Conservation (phyloP, 92 coral and sea anemone species). For the Plumapathes pennacea region DNA sequence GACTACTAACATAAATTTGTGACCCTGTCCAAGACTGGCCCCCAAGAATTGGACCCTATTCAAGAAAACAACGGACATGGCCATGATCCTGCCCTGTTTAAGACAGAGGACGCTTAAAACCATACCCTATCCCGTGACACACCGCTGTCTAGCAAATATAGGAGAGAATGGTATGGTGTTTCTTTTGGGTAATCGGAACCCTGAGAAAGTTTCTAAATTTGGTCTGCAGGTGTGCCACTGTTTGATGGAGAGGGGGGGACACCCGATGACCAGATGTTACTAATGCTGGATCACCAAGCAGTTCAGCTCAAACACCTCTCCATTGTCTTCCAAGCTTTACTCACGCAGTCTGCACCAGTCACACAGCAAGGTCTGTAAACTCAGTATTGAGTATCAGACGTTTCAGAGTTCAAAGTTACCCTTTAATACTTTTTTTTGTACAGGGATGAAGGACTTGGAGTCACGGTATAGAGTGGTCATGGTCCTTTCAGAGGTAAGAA, state of each 20-base stretch:
- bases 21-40: no score
- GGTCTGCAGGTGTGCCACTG: slow-evolving; percentile 82
- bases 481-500: slow-evolving; percentile 76
- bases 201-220: no score
- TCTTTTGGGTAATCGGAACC: no score
- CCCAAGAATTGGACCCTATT: no score
- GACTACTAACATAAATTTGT: no score
- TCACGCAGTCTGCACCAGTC: slow-evolving; percentile 78
- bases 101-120: no score
- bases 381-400: not conserved
- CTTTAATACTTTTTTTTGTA: not conserved
- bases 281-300: slow-evolving; percentile 78
- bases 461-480: slow-evolving; percentile 72
- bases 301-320: slow-evolving; percentile 77
- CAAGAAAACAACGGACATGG: no score
- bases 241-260: slow-evolving; percentile 97
- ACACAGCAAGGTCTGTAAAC: slow-evolving; percentile 96
- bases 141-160: no score
- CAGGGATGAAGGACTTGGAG: slow-evolving; percentile 88
- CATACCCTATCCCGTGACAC: no score
- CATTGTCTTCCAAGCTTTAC: slow-evolving; percentile 74
- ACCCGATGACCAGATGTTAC: slow-evolving; percentile 88
- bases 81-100: no score
- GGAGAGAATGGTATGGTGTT: no score
- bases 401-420: not conserved